Percentiles rank a stretch among this genome's conserved stretches.
phyloP scores from a whole-genome alignment of 2,113 vertebrate genomes.

The Podarcis muralis region DNA sequence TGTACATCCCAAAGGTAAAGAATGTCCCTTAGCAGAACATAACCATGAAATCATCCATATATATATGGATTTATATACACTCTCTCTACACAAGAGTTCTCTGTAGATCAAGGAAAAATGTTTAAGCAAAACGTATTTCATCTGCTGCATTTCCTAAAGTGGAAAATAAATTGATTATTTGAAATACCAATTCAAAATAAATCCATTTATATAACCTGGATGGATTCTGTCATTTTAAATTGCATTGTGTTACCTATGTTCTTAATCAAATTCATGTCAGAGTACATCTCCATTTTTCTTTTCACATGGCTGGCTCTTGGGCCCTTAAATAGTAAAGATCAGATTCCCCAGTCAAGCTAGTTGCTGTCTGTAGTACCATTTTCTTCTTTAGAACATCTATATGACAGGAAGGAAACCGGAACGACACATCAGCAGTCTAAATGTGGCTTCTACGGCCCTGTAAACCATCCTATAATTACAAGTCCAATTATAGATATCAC shows the following conservation, averaged over 20 bases:
- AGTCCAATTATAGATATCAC: constrained; percentile 9
- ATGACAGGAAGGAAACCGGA: constrained; percentile 11
- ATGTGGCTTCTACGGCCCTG: not conserved
- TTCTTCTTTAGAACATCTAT: not conserved
- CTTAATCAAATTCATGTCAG: not conserved
- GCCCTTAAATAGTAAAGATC: not conserved
- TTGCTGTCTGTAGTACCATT: not conserved
- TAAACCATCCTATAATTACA: not conserved
- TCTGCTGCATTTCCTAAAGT: not conserved
- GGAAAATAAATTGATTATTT: not conserved
- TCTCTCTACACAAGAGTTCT: not conserved
- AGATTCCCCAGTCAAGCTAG: not conserved
- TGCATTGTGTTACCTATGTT: too few relatives aligned
- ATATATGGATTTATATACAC: too few relatives aligned
- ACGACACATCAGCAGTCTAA: not conserved
- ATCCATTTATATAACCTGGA: not conserved
- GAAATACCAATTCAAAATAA: not conserved
- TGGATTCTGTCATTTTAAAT: not conserved
- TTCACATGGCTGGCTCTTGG: not conserved
- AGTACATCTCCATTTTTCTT: not conserved
- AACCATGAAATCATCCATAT: not conserved
- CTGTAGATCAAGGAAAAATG: not conserved
- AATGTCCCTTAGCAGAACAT: not conserved
- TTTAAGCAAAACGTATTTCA: not conserved
- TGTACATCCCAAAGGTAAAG: not conserved